A percentile compares a stretch with the other conserved stretches of the same genome.
These are phyloP conservation scores for Drosophila bocqueti DNA, from an alignment of 1,140 invertebrate species.

Conservation along the genomic window DNA sequence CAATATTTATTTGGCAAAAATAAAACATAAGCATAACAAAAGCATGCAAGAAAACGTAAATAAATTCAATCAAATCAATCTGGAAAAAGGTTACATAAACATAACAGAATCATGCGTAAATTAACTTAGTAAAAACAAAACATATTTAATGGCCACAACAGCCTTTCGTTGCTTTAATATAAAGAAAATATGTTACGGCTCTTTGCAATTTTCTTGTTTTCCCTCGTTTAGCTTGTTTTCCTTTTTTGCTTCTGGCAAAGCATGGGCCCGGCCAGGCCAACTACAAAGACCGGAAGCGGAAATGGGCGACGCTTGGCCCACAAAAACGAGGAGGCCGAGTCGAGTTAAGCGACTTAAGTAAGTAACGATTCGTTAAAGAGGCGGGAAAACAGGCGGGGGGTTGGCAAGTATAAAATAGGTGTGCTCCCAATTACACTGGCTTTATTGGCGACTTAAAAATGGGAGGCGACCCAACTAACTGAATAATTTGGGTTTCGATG, in stretches of 20 bases:
- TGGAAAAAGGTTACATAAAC: constrained; percentile 9
- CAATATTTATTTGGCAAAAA: constrained; percentile 22
- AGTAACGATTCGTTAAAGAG: constrained; percentile 31
- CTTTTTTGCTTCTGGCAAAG: constrained; percentile 1
- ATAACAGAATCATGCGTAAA: constrained; percentile 36
- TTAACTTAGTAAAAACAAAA: constrained; percentile 14
- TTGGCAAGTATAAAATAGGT: constrained; percentile 16
- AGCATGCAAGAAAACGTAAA: constrained; percentile 28
- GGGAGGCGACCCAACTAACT: constrained; percentile 14
- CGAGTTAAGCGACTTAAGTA: constrained; percentile 29
- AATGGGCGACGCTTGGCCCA: constrained; percentile 47
- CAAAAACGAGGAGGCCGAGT: constrained; percentile 27
- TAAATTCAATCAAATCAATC: constrained; percentile 2
- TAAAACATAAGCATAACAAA: constrained; percentile 34
- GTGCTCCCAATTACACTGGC: constrained; percentile 39
- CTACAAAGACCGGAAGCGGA: constrained; percentile 45
- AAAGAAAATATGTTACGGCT: constrained; percentile 43
- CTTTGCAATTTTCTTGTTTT: constrained; percentile 23
- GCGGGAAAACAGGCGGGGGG: neutral
- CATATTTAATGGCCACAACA: constrained; percentile 1
- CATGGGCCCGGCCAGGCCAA: constrained; percentile 1
- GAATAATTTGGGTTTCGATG: constrained; percentile 21
- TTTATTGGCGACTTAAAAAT: constrained; percentile 25
- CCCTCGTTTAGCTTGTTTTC: constrained; percentile 2
- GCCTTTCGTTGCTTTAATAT: constrained; percentile 35